Percentiles rank a stretch among this genome's conserved stretches.
These are phyloP conservation scores for Tinea semifulvella DNA, from an alignment of 2,888 invertebrate species.

Conservation along the genomic window DNA sequence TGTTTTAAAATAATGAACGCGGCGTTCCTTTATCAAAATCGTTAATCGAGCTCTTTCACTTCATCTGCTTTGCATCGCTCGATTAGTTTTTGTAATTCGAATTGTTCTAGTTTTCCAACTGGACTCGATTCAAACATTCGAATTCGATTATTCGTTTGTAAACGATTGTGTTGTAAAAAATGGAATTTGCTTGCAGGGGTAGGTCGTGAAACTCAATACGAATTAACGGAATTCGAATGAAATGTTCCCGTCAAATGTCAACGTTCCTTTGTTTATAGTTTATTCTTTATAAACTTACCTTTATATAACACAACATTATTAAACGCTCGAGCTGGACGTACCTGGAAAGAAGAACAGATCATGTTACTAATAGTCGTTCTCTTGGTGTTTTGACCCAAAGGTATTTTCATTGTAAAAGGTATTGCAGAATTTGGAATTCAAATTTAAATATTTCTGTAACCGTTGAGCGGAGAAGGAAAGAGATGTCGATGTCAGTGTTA, in stretches of 20 bases:
- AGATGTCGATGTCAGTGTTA: no score
- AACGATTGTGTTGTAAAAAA: conserved; percentile 27
- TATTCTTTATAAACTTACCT: conserved; percentile 34
- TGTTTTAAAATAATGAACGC: conserved; percentile 60
- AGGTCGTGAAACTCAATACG: conserved; percentile 55
- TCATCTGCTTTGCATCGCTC: conserved; percentile 42
- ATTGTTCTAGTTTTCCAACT: conserved; percentile 34
- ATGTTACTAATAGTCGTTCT: no score
- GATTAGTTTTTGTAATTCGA: conserved; percentile 31
- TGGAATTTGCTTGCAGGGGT: conserved; percentile 32
- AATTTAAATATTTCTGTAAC: no score
- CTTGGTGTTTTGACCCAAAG: no score
- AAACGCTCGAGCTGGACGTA: conserved; percentile 31
- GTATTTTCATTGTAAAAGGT: no score
- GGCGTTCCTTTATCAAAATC: conserved; percentile 44
- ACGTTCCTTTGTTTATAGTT: conserved; percentile 12
- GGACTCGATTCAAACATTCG: conserved; percentile 42
- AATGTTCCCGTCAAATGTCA: conserved; percentile 24
- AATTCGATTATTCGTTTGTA: conserved; percentile 35
- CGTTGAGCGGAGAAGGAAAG: no score
- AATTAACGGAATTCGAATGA: conserved; percentile 54
- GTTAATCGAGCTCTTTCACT: conserved; percentile 61
- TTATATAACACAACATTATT: conserved; percentile 46
- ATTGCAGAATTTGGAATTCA: no score
- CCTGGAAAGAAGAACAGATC: conserved; percentile 36